Percentiles rank a stretch among this genome's conserved stretches.
phyloP scores from a whole-genome alignment of 2,888 invertebrate genomes.

The Andrena praecox region DNA sequence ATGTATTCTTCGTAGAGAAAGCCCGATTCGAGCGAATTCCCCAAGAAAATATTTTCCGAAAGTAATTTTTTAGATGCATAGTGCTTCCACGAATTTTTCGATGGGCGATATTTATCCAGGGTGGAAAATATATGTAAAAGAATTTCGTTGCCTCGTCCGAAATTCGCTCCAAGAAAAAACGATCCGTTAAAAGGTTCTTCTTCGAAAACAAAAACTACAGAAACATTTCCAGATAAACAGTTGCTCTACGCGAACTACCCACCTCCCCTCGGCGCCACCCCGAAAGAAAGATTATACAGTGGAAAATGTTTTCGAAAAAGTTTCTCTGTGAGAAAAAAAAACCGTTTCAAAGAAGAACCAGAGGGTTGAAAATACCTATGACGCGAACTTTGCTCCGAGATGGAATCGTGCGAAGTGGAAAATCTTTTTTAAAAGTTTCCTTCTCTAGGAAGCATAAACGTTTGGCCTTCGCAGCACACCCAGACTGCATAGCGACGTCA shows the following conservation, averaged over 20 bases:
- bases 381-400: not conserved
- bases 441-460: not conserved
- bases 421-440: not conserved
- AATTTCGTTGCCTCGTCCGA: constrained; percentile 3
- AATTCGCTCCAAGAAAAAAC: constrained; percentile 3
- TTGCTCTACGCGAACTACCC: not conserved
- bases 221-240: not conserved
- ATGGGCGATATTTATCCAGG: not conserved
- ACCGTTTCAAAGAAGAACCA: not conserved
- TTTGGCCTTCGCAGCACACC: not conserved
- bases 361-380: not conserved
- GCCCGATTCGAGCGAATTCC: not conserved
- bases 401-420: not conserved
- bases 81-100: not conserved
- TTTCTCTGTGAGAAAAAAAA: not conserved
- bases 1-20: not conserved
- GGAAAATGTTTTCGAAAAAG: constrained; percentile 3
- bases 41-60: not conserved
- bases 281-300: not conserved
- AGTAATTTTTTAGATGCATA: not conserved
- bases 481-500: not conserved
- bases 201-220: not conserved
- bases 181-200: not conserved
- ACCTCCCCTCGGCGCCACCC: not conserved
- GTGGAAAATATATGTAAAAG: constrained; percentile 10